These are phyloP conservation scores for Fragum sueziense DNA, from an alignment of 2,888 invertebrate genomes.

Conservation along the genomic window DNA sequence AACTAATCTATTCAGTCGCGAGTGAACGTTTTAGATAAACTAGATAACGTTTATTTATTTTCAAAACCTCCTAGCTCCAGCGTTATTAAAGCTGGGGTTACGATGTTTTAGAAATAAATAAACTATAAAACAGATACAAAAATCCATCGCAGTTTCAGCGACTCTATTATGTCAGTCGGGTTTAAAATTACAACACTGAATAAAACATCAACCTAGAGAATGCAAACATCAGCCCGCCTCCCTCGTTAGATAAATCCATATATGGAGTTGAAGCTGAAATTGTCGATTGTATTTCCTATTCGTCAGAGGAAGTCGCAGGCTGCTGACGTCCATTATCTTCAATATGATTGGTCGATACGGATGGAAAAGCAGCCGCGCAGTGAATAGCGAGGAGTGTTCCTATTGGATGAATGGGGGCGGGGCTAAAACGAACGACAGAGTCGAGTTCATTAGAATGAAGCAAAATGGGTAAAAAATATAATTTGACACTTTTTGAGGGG, in stretches of 20 bases:
- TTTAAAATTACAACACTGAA: background rate
- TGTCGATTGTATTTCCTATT: slow-evolving; percentile 1
- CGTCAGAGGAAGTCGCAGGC: slow-evolving; percentile 3
- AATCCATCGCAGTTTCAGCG: background rate
- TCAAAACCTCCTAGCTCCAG: too few relatives aligned
- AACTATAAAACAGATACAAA: background rate
- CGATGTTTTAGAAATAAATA: too few relatives aligned
- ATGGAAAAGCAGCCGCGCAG: slow-evolving; percentile 2
- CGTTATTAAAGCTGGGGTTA: too few relatives aligned
- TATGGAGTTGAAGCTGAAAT: slow-evolving; percentile 6
- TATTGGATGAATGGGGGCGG: slow-evolving; percentile 13
- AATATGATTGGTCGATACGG: slow-evolving; percentile 41
- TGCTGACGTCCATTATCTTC: background rate
- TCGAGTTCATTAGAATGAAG: slow-evolving; percentile 25
- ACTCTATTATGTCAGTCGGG: background rate
- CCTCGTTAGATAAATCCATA: slow-evolving; percentile 10
- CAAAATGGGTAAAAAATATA: slow-evolving; percentile 46
- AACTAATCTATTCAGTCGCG: background rate
- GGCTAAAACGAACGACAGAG: background rate
- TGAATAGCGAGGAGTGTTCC: background rate
- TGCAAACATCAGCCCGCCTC: background rate
- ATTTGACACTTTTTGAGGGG: slow-evolving; percentile 57
- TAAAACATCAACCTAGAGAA: slow-evolving; percentile 10
- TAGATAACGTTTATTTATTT: too few relatives aligned
- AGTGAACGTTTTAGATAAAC: background rate